Conservation (phyloP, 2,797 vertebrate species). For the Clarias platycephalus region DNA sequence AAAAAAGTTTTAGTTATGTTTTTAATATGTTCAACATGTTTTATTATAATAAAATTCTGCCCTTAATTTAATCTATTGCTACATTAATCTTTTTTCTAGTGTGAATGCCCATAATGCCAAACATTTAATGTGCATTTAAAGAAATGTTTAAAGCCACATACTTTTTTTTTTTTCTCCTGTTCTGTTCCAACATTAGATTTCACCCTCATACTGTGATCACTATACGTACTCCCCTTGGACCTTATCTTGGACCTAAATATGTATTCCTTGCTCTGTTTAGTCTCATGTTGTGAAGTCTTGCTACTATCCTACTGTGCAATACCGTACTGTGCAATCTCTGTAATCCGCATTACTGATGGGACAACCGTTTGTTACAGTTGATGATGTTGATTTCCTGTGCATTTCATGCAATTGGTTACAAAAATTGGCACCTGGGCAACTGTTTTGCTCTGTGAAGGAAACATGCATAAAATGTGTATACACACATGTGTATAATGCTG, state of each 20-base stretch:
- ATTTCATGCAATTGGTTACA: too few relatives aligned
- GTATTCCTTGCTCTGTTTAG: conserved; percentile 32
- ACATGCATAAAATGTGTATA: too few relatives aligned
- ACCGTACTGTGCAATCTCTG: neutral
- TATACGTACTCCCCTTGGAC: conserved; percentile 3
- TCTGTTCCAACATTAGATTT: conserved; percentile 20
- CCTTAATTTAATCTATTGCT: too few relatives aligned
- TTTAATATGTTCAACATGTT: neutral
- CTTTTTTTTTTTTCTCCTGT: neutral
- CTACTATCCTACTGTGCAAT: neutral
- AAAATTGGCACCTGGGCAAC: too few relatives aligned
- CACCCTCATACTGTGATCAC: conserved; percentile 9
- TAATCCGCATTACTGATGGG: neutral
- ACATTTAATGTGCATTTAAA: conserved; percentile 5
- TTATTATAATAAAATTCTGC: too few relatives aligned
- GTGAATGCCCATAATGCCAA: neutral
- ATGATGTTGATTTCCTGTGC: too few relatives aligned
- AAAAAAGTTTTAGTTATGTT: neutral
- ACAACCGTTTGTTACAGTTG: too few relatives aligned
- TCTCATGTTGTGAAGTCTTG: neutral
- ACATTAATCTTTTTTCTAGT: too few relatives aligned
- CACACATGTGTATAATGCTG: too few relatives aligned
- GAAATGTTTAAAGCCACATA: neutral
- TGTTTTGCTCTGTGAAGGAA: too few relatives aligned
- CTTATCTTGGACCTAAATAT: conserved; percentile 24